These are phyloP conservation scores for Trichopria drosophilae DNA, from an alignment of 2,888 invertebrate species.

Conservation along the genomic window DNA sequence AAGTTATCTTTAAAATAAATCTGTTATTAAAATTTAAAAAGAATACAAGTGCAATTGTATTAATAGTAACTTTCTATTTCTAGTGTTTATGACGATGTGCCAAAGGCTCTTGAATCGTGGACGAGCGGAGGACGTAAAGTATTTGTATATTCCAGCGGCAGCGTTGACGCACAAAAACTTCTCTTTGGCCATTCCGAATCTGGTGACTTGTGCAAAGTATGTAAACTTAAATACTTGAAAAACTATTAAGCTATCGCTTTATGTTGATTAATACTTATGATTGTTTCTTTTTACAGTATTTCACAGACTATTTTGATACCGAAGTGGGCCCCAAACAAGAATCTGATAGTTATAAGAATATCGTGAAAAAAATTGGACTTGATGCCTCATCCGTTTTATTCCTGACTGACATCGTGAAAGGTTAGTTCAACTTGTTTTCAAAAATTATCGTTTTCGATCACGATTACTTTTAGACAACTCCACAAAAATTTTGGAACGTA, in stretches of 20 bases:
- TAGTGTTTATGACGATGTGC: slow-evolving; percentile 88
- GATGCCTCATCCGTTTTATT: slow-evolving; percentile 75
- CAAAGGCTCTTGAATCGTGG: slow-evolving; percentile 74
- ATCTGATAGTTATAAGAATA: slow-evolving; percentile 75
- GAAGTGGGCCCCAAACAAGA: slow-evolving; percentile 81
- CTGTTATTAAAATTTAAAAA: slow-evolving; percentile 1
- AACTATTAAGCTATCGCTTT: neutral
- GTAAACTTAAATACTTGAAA: slow-evolving; percentile 30
- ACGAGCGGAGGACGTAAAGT: slow-evolving; percentile 68
- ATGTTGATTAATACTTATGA: neutral
- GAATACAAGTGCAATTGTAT: too few relatives aligned
- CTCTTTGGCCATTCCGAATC: slow-evolving; percentile 75
- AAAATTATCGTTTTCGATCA: neutral
- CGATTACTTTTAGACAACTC: too few relatives aligned
- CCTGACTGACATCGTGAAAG: slow-evolving; percentile 82
- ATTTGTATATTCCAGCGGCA: slow-evolving; percentile 91
- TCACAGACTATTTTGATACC: slow-evolving; percentile 86
- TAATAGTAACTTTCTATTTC: slow-evolving; percentile 45
- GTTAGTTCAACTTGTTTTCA: slow-evolving; percentile 56
- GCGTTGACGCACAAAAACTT: slow-evolving; percentile 85
- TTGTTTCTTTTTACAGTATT: slow-evolving; percentile 55
- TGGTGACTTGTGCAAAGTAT: slow-evolving; percentile 74
- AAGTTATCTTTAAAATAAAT: neutral
- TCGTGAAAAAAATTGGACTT: slow-evolving; percentile 69
- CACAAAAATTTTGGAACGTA: too few relatives aligned